Conservation (phyloP, 2,797 vertebrate genomes). For the Mustela erminea region DNA sequence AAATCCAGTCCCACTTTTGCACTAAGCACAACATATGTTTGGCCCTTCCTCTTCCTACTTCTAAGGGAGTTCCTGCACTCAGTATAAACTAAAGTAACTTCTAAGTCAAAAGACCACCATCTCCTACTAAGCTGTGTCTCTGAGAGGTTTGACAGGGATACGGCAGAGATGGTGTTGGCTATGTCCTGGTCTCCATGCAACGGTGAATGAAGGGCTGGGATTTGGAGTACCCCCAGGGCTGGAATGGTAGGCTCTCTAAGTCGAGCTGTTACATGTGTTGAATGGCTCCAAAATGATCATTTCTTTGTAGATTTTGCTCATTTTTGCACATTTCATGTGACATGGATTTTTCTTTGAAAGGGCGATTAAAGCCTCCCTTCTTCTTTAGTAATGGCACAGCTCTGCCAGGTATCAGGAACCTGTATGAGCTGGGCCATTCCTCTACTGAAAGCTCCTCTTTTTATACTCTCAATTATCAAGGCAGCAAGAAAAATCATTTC, state of each 20-base stretch:
- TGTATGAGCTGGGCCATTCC: neutral
- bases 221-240: too few species aligned
- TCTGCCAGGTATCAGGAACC: neutral
- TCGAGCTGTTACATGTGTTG: neutral
- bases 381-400: neutral
- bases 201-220: too few species aligned
- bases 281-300: neutral
- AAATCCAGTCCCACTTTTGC: neutral
- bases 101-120: neutral
- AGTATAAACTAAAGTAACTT: neutral
- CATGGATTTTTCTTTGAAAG: neutral
- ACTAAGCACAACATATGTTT: neutral
- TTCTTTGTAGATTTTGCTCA: neutral
- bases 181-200: neutral
- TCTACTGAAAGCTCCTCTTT: neutral
- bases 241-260: neutral
- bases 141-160: neutral
- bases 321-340: slow-evolving; percentile 2
- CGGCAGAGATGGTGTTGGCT: neutral
- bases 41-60: neutral
- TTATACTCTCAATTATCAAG: neutral
- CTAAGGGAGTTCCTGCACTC: neutral
- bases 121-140: neutral
- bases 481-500: neutral
- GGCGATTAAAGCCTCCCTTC: neutral